These are phyloP conservation scores for Menura novaehollandiae DNA, from an alignment of 2,113 vertebrate genomes.

Conservation along the genomic window DNA sequence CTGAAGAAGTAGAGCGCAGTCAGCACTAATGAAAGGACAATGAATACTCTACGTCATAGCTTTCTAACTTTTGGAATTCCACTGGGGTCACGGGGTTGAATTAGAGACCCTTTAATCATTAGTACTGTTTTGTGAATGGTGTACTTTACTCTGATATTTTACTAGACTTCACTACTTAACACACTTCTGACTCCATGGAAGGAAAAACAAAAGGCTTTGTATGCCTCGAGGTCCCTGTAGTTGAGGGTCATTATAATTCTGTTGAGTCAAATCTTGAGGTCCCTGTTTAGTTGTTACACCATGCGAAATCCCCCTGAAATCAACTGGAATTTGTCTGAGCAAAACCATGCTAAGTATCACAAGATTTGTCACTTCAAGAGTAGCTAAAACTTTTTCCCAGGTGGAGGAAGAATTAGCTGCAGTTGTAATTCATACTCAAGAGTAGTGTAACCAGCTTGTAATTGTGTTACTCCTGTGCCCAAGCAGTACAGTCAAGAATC, in stretches of 20 bases:
- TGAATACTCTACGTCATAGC: neutral
- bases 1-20: neutral
- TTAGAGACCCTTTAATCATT: constrained; percentile 48
- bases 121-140: constrained; percentile 56
- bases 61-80: constrained; percentile 53
- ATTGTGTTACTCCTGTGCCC: neutral
- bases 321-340: neutral
- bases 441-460: neutral
- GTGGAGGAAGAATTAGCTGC: neutral
- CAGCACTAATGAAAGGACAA: constrained; percentile 38
- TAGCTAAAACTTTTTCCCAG: neutral
- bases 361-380: neutral
- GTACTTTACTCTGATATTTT: constrained; percentile 47
- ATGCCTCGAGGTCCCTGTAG: neutral
- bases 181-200: constrained; percentile 1
- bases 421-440: neutral
- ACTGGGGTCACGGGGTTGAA: constrained; percentile 54
- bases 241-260: neutral
- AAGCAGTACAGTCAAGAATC: neutral
- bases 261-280: neutral
- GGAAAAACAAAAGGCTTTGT: constrained; percentile 45
- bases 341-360: neutral
- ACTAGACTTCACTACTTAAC: constrained; percentile 46
- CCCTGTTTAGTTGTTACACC: neutral
- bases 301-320: neutral